Base-by-base conservation (phyloP, 2,888 invertebrate genomes). In the Mesodorylaimus sp. region DNA sequence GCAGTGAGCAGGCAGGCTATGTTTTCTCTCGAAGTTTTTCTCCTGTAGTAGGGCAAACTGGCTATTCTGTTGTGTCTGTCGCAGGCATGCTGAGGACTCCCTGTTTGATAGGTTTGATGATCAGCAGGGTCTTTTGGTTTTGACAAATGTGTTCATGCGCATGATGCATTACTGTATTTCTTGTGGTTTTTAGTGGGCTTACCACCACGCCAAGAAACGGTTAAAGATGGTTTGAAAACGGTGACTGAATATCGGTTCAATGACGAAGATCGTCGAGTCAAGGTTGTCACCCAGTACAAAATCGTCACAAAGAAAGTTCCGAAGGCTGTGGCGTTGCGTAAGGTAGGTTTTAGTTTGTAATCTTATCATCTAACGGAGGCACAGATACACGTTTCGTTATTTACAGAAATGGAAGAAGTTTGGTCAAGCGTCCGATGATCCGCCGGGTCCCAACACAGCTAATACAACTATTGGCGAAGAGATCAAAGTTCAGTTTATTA, bases 401-500 rank as follows among this genome's bases (percentile, higher is more conserved):
- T n/a, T n/a, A n/a, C n/a, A 73, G 72, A 82, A 81, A 43, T 93
- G 88, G 88, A 75, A 79, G 47, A 97, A 97, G 70, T 97, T 89
- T 73, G 97, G 97, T 10, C 82, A 82, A 58, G 87, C 87, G 1
- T 77, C 76, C 13, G 76, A 74, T 64, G 95, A 97, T 66, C 83
- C 88, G 60, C 83, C 89, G n/a, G 93, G 95, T 0, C 95, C 95
- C 0, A 89, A 95, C 69, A 85, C 89, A 21, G 83, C 91, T n/a
- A 95, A 91, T 3, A 97, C 95, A 1, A 83, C 88, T 62, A 83
- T 86, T 1, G 82, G 83, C 54, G 95, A 95, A 73, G 91, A 91
- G 73, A 85, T 95, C 5, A 83, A 78, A 62, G 87, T 97, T 85
- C 88, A 69, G 62, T 74, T 72, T 58, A 65, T 69, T 1, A 60